Percentiles rank a stretch among this genome's conserved stretches.
Evolutionary conservation across 2,797 vertebrate species (phyloP).

Genomic region (Hylomyscus alleni): DNA sequence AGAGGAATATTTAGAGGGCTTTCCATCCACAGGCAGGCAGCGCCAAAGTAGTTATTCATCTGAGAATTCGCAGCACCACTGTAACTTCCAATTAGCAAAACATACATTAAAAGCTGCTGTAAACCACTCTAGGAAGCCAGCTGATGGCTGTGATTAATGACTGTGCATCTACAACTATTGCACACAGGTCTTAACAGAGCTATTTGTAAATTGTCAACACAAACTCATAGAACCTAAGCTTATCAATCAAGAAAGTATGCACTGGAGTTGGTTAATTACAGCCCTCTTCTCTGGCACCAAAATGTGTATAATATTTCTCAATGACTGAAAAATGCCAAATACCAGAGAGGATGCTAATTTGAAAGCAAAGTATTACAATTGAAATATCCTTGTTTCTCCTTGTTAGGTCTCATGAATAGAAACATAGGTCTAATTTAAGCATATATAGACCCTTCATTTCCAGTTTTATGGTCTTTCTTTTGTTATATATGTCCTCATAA

Average conservation of each 20-base stretch:
- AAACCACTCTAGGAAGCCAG: constrained; percentile 56
- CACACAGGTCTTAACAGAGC: constrained; percentile 24
- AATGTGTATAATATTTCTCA: background rate
- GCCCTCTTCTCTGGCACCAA: background rate
- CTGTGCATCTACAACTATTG: background rate
- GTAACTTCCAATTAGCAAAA: constrained; percentile 83
- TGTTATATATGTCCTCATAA: constrained; percentile 41
- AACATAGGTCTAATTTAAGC: background rate
- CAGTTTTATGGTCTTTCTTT: background rate
- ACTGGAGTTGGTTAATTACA: constrained; percentile 33
- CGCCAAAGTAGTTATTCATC: constrained; percentile 74
- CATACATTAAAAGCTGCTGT: constrained; percentile 68
- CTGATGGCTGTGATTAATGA: constrained; percentile 65
- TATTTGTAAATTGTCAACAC: constrained; percentile 57
- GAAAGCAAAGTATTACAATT: background rate
- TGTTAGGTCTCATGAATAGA: constrained; percentile 54
- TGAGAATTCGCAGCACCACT: constrained; percentile 61
- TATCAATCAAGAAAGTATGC: constrained; percentile 30
- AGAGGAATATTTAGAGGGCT: constrained; percentile 71
- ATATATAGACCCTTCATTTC: constrained; percentile 5
- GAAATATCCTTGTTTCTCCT: rapidly evolving
- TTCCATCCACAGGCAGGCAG: constrained; percentile 42
- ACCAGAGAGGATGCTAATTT: constrained; percentile 59
- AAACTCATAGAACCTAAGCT: background rate
- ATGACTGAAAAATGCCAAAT: constrained; percentile 60